Evolutionary conservation across 2,888 invertebrate genomes (phyloP).

Genomic region (Aphelenchoides bicaudatus): DNA sequence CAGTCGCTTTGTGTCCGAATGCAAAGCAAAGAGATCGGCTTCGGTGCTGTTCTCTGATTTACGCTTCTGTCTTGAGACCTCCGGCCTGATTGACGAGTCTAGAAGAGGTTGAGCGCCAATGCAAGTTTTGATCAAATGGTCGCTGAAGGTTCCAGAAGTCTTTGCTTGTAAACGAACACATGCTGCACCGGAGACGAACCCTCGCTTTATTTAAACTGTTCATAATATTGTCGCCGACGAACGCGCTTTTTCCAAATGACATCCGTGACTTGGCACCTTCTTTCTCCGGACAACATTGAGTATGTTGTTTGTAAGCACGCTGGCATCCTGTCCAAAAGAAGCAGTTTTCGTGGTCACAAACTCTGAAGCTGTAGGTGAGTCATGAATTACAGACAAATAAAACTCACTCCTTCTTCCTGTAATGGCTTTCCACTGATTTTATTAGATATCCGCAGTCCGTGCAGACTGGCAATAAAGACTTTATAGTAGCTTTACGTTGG

Average conservation of each 20-base stretch:
- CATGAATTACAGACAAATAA: not conserved
- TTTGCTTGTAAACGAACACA: too few relatives aligned
- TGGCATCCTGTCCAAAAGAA: not conserved
- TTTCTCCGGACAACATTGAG: not conserved
- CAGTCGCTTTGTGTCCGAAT: too few relatives aligned
- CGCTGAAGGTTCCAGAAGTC: conserved; percentile 3
- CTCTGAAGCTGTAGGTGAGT: too few relatives aligned
- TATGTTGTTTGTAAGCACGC: not conserved
- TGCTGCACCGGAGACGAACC: too few relatives aligned
- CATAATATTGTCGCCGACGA: not conserved
- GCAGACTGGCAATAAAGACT: not conserved
- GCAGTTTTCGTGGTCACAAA: not conserved
- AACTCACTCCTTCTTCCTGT: not conserved
- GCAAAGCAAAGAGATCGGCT: too few relatives aligned
- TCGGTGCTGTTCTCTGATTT: too few relatives aligned
- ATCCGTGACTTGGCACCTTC: not conserved
- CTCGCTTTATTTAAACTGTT: too few relatives aligned
- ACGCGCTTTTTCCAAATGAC: not conserved
- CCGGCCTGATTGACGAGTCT: too few relatives aligned
- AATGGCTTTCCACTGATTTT: not conserved
- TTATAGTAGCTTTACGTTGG: not conserved
- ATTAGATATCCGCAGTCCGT: not conserved
- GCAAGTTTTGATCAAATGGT: too few relatives aligned
- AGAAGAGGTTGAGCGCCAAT: too few relatives aligned
- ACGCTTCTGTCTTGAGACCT: too few relatives aligned